phyloP scores from a whole-genome alignment of 2,888 invertebrate species.

The Amphipoea oculea region DNA sequence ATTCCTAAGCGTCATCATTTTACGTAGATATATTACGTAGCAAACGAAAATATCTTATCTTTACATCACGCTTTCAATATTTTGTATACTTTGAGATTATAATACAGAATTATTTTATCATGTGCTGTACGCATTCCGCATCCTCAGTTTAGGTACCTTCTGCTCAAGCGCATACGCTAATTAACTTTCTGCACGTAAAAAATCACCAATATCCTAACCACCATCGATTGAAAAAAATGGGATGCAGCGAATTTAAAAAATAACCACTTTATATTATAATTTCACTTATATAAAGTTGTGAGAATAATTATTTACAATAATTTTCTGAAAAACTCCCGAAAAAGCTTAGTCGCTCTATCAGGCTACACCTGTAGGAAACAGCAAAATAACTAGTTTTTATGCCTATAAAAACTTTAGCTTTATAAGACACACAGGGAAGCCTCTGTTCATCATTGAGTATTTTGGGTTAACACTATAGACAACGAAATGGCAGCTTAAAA shows the following conservation, averaged over 20 bases:
- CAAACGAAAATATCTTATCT: slow-evolving; percentile 18
- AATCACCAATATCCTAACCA: background rate
- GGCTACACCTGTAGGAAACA: background rate
- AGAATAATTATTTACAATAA: background rate
- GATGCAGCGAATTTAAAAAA: background rate
- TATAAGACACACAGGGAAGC: background rate
- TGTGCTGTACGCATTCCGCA: background rate
- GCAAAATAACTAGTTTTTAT: background rate
- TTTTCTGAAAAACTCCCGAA: background rate
- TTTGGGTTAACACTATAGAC: background rate
- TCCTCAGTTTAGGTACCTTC: background rate
- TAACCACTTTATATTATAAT: background rate
- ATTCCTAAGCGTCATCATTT: slow-evolving; percentile 17
- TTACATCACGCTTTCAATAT: slow-evolving; percentile 15
- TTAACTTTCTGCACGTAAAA: background rate
- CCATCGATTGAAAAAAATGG: too few species aligned
- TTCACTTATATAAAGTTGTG: background rate
- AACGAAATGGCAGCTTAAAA: background rate
- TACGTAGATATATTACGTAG: slow-evolving; percentile 7
- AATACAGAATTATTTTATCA: slow-evolving; percentile 5
- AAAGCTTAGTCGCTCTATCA: background rate
- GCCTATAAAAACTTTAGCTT: too few species aligned
- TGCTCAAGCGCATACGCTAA: background rate
- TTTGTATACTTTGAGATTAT: slow-evolving; percentile 16
- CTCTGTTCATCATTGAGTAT: background rate